Evolutionary conservation across 1,140 invertebrate species (phyloP).

Genomic region (Drosophila suzukii): DNA sequence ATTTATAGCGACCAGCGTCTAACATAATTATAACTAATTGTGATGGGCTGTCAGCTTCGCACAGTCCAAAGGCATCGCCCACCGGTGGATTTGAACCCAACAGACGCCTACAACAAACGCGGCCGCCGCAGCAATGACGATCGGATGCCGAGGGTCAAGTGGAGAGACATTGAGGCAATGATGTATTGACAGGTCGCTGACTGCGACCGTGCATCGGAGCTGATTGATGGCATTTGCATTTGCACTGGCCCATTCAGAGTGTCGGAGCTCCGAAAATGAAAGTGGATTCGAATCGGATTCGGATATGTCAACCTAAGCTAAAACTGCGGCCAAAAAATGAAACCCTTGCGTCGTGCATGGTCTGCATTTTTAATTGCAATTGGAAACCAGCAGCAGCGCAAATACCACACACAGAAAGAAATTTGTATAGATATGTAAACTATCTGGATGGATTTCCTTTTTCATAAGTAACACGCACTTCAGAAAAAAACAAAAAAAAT

Average conservation of each 20-base stretch:
- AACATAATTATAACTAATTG: conserved; percentile 80
- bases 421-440: background rate
- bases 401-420: conserved; percentile 22
- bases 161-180: conserved; percentile 67
- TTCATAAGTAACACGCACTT: too few species aligned
- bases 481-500: too few species aligned
- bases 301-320: conserved; percentile 27
- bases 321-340: conserved; percentile 45
- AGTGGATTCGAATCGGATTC: conserved; percentile 35
- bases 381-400: conserved; percentile 28
- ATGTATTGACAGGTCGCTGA: conserved; percentile 55
- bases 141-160: conserved; percentile 65
- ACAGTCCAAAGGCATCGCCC: conserved; percentile 55
- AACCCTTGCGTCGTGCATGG: conserved; percentile 46
- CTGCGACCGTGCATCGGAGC: conserved; percentile 13
- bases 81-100: conserved; percentile 13
- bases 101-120: conserved; percentile 58
- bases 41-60: conserved; percentile 49
- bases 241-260: conserved; percentile 26
- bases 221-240: conserved; percentile 46
- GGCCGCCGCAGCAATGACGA: conserved; percentile 29
- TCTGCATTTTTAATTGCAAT: conserved; percentile 65
- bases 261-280: conserved; percentile 45
- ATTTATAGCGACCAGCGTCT: conserved; percentile 53
- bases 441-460: too few species aligned